Percentiles rank a stretch among this genome's conserved stretches.
Evolutionary conservation across 2,113 vertebrate genomes (phyloP).

Genomic region (Limnothrissa miodon): DNA sequence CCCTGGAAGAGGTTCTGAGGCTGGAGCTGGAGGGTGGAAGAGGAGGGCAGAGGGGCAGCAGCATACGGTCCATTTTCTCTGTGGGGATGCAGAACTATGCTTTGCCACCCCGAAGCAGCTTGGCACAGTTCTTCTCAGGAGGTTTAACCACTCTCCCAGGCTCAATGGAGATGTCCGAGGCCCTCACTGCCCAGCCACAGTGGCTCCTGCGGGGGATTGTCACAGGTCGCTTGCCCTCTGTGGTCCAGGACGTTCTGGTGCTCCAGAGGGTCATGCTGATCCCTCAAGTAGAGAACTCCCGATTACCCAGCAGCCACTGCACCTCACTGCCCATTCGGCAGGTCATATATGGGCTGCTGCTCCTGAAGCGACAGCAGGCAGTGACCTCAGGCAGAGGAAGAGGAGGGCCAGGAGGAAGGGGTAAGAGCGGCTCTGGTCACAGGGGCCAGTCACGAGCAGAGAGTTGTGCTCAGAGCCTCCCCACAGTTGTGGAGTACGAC

Average conservation of each 20-base stretch:
- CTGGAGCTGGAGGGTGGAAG: slow-evolving; percentile 49
- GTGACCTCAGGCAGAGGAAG: slow-evolving; percentile 30
- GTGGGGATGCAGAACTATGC: slow-evolving; percentile 78
- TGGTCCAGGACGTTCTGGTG: slow-evolving; percentile 76
- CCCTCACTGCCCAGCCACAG: slow-evolving; percentile 61
- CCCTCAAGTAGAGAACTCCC: slow-evolving; percentile 87
- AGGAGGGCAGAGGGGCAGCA: slow-evolving; percentile 47
- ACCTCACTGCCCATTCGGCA: slow-evolving; percentile 77
- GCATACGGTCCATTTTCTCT: slow-evolving; percentile 65
- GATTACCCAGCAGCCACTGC: slow-evolving; percentile 75
- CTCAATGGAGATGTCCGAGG: slow-evolving; percentile 36
- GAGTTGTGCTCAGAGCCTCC: not conserved
- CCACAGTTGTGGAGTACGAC: slow-evolving; percentile 77
- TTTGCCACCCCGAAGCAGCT: slow-evolving; percentile 62
- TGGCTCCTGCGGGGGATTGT: slow-evolving; percentile 71
- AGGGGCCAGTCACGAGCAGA: not conserved
- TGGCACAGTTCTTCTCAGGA: slow-evolving; percentile 75
- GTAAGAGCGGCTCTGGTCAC: not conserved
- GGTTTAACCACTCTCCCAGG: slow-evolving; percentile 47
- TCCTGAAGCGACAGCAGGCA: slow-evolving; percentile 34
- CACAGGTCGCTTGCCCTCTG: slow-evolving; percentile 70
- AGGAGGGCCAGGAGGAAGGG: not conserved
- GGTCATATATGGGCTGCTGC: slow-evolving; percentile 81
- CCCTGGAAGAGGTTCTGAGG: slow-evolving; percentile 63
- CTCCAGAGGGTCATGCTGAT: slow-evolving; percentile 78